phyloP scores from a whole-genome alignment of 2,113 vertebrate genomes.

The Calcarius ornatus region DNA sequence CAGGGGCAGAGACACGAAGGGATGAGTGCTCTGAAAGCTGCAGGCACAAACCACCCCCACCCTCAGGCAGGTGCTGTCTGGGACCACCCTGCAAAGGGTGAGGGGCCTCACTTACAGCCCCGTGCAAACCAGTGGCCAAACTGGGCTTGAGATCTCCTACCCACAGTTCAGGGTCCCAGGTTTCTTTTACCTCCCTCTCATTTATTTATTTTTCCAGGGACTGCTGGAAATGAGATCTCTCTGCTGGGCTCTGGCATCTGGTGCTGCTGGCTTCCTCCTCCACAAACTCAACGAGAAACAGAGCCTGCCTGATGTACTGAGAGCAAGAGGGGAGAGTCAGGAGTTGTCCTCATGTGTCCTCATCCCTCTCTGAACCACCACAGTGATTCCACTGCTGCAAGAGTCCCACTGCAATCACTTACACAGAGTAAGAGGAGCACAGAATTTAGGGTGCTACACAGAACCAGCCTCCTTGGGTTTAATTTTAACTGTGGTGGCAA shows the following conservation, averaged over 20 bases:
- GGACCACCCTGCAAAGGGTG: not conserved
- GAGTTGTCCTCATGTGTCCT: rapidly evolving
- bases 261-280: not conserved
- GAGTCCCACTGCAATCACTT: not conserved
- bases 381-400: not conserved
- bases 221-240: not conserved
- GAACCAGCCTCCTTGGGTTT: not conserved
- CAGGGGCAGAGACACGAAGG: not conserved
- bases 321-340: not conserved
- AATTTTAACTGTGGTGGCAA: not conserved
- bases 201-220: constrained; percentile 2
- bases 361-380: not conserved
- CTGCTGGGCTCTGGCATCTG: not conserved
- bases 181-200: not conserved
- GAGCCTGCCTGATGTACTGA: not conserved
- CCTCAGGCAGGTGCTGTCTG: not conserved
- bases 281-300: not conserved
- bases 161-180: not conserved
- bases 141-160: not conserved
- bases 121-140: not conserved
- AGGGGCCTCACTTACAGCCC: not conserved
- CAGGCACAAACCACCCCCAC: not conserved
- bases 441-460: not conserved
- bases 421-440: rapidly evolving
- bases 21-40: rapidly evolving